Base-by-base conservation (phyloP, 2,888 invertebrate genomes). In the Spilarctia lutea region DNA sequence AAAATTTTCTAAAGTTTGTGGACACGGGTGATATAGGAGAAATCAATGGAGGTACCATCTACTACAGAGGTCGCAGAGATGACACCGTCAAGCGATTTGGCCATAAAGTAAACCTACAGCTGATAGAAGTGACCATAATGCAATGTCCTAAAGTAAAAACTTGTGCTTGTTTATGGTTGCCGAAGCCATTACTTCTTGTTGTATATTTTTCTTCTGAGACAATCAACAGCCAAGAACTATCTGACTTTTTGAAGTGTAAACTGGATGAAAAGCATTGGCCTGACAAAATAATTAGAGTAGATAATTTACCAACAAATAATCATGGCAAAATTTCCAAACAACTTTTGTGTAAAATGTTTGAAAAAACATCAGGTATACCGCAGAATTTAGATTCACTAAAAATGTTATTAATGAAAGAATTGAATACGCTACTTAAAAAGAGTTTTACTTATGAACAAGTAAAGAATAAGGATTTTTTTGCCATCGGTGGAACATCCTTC, bases 1-100 rank as follows among this genome's bases (percentile, higher is more conserved):
- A 86, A 72, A 91, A 87, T 79, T 91, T 90, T 48, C 76, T 93
- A 45, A 92, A 88, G 76, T 94, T 85, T 86, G 84, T 91, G 75
- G 93, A 96, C 75, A 98, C 98, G 16, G 98, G 98, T 18, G 99
- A 99, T 89, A 84, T 97, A 72, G 98, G 97, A 7, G 91, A 96
- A 91, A 90, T 96, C 2, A 94, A 90, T 86, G 89, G 94, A 81
- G 96, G 96, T 16, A 93, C 94, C 63, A 92, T 97, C 65, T 96
- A 96, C 87, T 98, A 97, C 85, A 93, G 96, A 82, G 97, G 97
- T 0, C 96, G 99, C 68, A 96, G 92, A 79, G 97, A 98, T 91
- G 96, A 96, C 80, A 91, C 97, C 42, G 94, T 98, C 13, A 99
- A 99, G 93, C 96, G 98, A 89, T 97, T 97, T 90, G 98, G 98